Evolutionary conservation across 1,140 invertebrate genomes (phyloP).

Genomic region (Fragariocoptes setiger): DNA sequence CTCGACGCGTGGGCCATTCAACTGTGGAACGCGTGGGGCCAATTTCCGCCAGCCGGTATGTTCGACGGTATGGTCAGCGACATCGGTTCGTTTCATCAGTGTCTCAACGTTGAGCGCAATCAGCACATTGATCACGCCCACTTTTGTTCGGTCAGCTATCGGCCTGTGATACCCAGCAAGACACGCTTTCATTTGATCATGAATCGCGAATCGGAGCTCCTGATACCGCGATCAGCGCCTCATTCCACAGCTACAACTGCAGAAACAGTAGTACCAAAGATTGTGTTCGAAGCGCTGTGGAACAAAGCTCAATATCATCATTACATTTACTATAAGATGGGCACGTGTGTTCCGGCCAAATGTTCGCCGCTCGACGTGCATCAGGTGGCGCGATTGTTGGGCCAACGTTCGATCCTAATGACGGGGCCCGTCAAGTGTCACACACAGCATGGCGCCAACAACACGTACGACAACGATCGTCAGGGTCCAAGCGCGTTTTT

Average conservation of each 20-base stretch:
- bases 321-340: not conserved
- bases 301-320: not conserved
- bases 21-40: conserved; percentile 5
- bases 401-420: not conserved
- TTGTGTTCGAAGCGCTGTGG: not conserved
- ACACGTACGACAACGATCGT: not conserved
- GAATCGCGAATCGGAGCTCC: not conserved
- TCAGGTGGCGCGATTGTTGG: not conserved
- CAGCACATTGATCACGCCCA: not conserved
- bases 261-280: too few relatives aligned
- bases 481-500: not conserved
- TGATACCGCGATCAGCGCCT: not conserved
- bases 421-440: not conserved
- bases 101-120: conserved; percentile 2
- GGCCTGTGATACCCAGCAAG: not conserved
- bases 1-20: not conserved
- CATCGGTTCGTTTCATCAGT: conserved; percentile 11
- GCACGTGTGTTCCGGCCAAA: not conserved
- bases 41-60: conserved; percentile 7
- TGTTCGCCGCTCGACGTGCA: not conserved
- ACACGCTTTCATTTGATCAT: not conserved
- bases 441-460: not conserved
- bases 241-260: not conserved
- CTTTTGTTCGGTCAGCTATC: not conserved
- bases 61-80: conserved; percentile 8